Evolutionary conservation across 2,113 vertebrate species (phyloP), one percentile per base, ranked within the genome.

Genomic region (Drymodes brunneopygia): DNA sequence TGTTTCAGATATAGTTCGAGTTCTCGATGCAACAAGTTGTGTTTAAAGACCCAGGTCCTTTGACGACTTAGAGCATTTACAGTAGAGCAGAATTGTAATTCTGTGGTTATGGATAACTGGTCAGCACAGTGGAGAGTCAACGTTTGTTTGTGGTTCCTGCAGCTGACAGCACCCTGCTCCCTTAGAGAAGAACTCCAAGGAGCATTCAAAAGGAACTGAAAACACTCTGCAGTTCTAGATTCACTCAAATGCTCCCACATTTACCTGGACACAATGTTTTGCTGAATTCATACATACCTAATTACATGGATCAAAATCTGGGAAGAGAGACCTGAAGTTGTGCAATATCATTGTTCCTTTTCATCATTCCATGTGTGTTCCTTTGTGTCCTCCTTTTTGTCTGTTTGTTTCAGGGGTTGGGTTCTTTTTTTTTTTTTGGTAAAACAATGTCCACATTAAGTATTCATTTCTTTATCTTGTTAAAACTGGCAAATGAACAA

Each of bases 321-420:
- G 81, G 94, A 96, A 81, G 95, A 97, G 96, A 98, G 74, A 97
- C 50, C 90, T 96, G 92, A 97, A 97, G 93, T 97, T 98, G 98
- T 98, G 98, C 97, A 97, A 97, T 98, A 98, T 98, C 97, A 67
- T 75, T 95, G 94, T 91, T 98, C 84, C 93, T 96, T 96, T 94
- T 96, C 94, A 96, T 96, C 85, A 95, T 97, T 97, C 94, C 96
- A 90, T 95, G 47, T 95, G 94, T 96, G 72, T 96, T 98, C 96
- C 91, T 94, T 96, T 94, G 58, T 90, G 74, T 94, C 96, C 58
- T 95, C 33, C 54, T 66, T 64, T 78, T 85, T 90, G 61, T 89
- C 83, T 78, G 56, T 78, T 29, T 90, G 54, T 56, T 90, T 80
- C 23, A 51, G 84, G 66, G n/a, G 38, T 60, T 74, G 71, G 44